Base-by-base conservation (phyloP, 2,797 vertebrate genomes). In the Buphagus erythrorhynchus region DNA sequence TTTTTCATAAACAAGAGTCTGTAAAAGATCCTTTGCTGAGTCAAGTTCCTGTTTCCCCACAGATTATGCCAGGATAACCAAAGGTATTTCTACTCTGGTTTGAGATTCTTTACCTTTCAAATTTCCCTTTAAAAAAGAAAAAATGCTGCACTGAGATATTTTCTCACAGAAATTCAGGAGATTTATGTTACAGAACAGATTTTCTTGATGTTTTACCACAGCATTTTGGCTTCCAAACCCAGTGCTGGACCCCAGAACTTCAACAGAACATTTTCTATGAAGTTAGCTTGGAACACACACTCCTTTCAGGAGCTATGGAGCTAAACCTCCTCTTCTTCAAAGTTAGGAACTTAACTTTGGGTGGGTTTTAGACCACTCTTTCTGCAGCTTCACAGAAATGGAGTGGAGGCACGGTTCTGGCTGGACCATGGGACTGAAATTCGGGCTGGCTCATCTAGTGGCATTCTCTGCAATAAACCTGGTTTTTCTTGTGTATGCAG, bases 401-500 rank as follows among this genome's bases (percentile, higher is more conserved):
- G 55, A 61, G 26, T 66, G 48, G 21, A 51, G 16, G 35, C 14
- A 20, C 0, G 0, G 36, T 55, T 66, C 51, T 91, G 36, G 35
- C 42, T 67, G 36, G 33, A 13, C 33, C 20, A 6, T 31, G 29
- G 15, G 13, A 16, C 0, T 52, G 48, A n/a, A 45, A 52, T 83
- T 79, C 57, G 72, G 68, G 36, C 26, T 45, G 31, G 25, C 29
- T 81, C 13, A 17, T 31, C 6, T 25, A 5, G 15, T 67, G 57
- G 29, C 5, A 36, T 82, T 81, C 38, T 55, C 36, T 55, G 11
- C 7, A 33, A 4, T 29, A 66, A 79, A 38, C 17, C 17, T 54
- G 4, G 1, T 51, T 29, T n/a, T 51, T 51, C 31, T 12, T 18
- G 10, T 11, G 7, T 26, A 2, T 2, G 1, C 22, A 7, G 13